A percentile compares a stretch with the other conserved stretches of the same genome.
phyloP scores from a whole-genome alignment of 2,797 vertebrate species.

The Phalloptychus januarius region DNA sequence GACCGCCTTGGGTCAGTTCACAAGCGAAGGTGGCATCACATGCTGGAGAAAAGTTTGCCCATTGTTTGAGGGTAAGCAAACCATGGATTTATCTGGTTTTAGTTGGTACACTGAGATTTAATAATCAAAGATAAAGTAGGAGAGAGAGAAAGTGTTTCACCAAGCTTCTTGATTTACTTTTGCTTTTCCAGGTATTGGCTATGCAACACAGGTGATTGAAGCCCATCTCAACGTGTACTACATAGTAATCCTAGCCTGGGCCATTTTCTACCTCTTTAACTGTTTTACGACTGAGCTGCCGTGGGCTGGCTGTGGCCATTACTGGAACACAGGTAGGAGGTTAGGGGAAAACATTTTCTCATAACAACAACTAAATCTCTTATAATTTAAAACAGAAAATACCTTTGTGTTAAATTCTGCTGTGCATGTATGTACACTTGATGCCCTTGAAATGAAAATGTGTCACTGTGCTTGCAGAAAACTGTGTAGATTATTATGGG shows the following conservation, averaged over 20 bases:
- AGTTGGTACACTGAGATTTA: neutral
- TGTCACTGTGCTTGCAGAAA: conserved; percentile 79
- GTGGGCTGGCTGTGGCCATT: conserved; percentile 97
- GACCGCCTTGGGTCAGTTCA: conserved; percentile 96
- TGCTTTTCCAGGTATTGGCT: conserved; percentile 89
- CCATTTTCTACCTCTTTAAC: conserved; percentile 98
- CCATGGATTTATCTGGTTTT: neutral
- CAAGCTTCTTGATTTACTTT: neutral
- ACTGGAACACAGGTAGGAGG: conserved; percentile 95
- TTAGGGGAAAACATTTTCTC: neutral
- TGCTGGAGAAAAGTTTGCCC: conserved; percentile 99
- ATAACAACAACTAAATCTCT: conserved; percentile 5
- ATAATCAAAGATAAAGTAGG: neutral
- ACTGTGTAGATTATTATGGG: conserved; percentile 94
- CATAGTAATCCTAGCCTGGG: conserved; percentile 96
- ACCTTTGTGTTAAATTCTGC: neutral
- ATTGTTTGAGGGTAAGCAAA: conserved; percentile 92
- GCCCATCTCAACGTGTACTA: conserved; percentile 98
- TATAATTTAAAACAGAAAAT: neutral
- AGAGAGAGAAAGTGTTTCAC: neutral
- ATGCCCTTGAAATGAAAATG: neutral
- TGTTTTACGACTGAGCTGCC: conserved; percentile 97
- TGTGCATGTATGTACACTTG: neutral
- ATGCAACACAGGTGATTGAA: conserved; percentile 97
- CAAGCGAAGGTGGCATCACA: conserved; percentile 97